phyloP scores from a whole-genome alignment of 2,888 invertebrate species.

The Peribatodes rhomboidaria region DNA sequence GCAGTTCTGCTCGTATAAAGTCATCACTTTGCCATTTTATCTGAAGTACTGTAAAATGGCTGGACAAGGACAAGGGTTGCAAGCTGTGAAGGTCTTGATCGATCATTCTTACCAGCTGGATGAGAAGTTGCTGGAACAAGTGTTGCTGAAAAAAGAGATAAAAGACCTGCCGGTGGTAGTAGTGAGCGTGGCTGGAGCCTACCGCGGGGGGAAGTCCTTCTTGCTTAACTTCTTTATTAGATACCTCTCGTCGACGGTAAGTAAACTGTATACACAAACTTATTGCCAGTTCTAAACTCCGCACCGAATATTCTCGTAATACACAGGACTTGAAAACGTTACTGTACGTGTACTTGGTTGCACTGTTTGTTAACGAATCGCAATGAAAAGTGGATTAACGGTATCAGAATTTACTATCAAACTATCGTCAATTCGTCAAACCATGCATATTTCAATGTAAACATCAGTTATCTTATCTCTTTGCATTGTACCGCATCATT shows the following conservation, averaged over 20 bases:
- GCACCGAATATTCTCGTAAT: too few relatives aligned
- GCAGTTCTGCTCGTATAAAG: background rate
- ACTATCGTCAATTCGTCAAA: too few relatives aligned
- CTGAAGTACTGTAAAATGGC: conserved; percentile 9
- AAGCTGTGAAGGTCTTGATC: conserved; percentile 26
- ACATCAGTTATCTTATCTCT: too few relatives aligned
- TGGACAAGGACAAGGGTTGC: conserved; percentile 14
- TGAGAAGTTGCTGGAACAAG: conserved; percentile 28
- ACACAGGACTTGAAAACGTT: too few relatives aligned
- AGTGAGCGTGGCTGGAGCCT: conserved; percentile 53
- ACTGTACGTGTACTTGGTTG: too few relatives aligned
- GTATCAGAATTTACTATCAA: too few relatives aligned
- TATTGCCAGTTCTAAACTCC: too few relatives aligned
- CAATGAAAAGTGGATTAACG: too few relatives aligned
- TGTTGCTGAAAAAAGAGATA: conserved; percentile 40
- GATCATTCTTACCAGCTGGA: conserved; percentile 37
- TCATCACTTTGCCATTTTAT: background rate
- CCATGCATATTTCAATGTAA: too few relatives aligned
- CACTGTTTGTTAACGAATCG: too few relatives aligned
- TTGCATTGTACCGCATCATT: too few relatives aligned
- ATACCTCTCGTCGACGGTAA: conserved; percentile 47
- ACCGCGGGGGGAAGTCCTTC: conserved; percentile 55
- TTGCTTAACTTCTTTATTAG: conserved; percentile 51
- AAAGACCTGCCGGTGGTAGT: conserved; percentile 48
- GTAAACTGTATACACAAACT: too few relatives aligned